These are phyloP conservation scores for Natator depressus DNA, from an alignment of 2,113 vertebrate species.

Conservation along the genomic window DNA sequence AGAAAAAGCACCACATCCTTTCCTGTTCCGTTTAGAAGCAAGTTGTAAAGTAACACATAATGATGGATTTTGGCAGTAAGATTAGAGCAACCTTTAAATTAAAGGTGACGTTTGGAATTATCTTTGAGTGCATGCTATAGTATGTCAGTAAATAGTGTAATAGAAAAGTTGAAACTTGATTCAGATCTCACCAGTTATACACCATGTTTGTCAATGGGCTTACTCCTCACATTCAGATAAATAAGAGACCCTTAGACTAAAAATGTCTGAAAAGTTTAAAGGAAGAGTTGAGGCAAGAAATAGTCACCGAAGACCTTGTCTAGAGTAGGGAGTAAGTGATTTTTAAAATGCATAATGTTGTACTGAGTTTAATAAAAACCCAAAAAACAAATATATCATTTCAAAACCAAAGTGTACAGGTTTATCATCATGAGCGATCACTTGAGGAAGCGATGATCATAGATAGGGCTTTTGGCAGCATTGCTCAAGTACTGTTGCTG, in stretches of 20 bases:
- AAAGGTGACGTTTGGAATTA: background rate
- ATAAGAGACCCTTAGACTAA: background rate
- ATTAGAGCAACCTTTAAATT: background rate
- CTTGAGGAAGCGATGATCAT: background rate
- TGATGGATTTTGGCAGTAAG: background rate
- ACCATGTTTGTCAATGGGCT: background rate
- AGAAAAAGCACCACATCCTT: background rate
- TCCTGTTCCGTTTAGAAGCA: background rate
- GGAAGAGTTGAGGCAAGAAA: background rate
- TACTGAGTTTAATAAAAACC: background rate
- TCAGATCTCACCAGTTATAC: background rate
- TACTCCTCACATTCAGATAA: background rate
- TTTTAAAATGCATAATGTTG: background rate
- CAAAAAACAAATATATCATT: background rate
- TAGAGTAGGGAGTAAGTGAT: background rate
- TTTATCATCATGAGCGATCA: background rate
- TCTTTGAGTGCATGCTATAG: background rate
- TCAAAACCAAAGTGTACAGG: background rate
- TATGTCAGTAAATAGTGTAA: background rate
- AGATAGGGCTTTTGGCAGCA: background rate
- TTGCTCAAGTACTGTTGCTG: background rate
- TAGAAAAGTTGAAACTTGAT: background rate
- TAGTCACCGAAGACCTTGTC: background rate
- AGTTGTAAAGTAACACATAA: background rate
- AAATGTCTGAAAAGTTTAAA: background rate